Evolutionary conservation across 2,888 invertebrate species (phyloP).

Genomic region (Cremastobaeus sp.): DNA sequence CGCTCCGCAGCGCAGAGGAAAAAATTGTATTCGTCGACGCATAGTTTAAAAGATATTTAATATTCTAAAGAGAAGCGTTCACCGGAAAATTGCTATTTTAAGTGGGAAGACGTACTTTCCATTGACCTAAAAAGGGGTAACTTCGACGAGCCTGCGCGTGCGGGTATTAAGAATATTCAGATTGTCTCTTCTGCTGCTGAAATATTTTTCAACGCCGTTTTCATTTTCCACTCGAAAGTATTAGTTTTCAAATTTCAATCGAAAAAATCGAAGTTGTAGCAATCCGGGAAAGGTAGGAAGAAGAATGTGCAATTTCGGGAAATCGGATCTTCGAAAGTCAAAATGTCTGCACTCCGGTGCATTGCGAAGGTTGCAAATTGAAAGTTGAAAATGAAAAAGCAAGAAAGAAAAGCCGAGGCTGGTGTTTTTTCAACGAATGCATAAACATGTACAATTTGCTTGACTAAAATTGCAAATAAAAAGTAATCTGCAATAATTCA

Average conservation of each 20-base stretch:
- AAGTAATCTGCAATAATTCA: constrained; percentile 24
- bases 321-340: no score
- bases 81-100: constrained; percentile 60
- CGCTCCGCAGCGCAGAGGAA: constrained; percentile 25
- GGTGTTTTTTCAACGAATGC: no score
- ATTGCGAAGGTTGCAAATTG: no score
- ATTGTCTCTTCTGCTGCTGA: constrained; percentile 38
- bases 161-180: constrained; percentile 51
- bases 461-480: no score
- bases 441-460: no score
- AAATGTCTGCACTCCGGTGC: no score
- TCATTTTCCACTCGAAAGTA: constrained; percentile 11
- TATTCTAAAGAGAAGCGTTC: constrained; percentile 59
- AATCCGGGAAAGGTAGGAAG: no score
- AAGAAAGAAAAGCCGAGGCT: neutral
- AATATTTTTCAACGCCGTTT: constrained; percentile 34
- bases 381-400: neutral
- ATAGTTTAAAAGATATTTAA: constrained; percentile 59
- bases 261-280: neutral
- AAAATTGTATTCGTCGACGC: constrained; percentile 40
- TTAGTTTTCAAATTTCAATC: no score
- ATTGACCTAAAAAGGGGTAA: constrained; percentile 62
- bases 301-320: no score
- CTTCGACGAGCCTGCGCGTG: constrained; percentile 55
- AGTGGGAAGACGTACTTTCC: constrained; percentile 60